Base-by-base conservation (phyloP, 2,797 vertebrate genomes). In the Clarias laeviceps region DNA sequence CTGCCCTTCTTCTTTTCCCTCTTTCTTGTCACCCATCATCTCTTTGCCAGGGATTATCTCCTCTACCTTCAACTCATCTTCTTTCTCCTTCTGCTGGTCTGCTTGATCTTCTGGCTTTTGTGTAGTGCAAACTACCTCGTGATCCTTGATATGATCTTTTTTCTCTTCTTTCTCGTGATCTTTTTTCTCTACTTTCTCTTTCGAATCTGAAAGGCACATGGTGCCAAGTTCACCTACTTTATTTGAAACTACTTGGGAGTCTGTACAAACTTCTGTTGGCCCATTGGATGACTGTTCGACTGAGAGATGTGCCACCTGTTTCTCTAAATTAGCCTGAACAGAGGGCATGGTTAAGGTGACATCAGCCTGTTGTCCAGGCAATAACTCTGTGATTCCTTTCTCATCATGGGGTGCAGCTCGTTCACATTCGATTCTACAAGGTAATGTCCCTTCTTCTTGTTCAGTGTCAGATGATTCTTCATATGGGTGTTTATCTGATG, bases 341-440 rank as follows among this genome's bases (percentile, higher is more conserved):
- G 91, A 87, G 83, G 90, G 88, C 57, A 85, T 78, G 83, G 70
- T 73, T 85, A 90, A 89, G 64, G 88, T 59, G 69, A 87, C 82
- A 70, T 88, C 85, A 17, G 84, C 86, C 20, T 90, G 82, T 37
- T 87, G 85, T 6, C 93, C 93, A 40, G 86, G 65, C 34, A 89
- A 77, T 34, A 82, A 77, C 62, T 12, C 82, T 65, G 83, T 70
- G 62, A 89, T 87, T 78, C 82, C 86, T 82, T 90, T 92, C 80
- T 93, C 89, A 72, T 80, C 90, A 56, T 87, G 65, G n/a, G 87
- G 66, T 88, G 90, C 76, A 82, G 89, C 89, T 91, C 88, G 91
- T 89, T 91, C 90, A 92, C 95, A 96, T 89, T 95, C 96, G 89
- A 93, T 92, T 87, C 68, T 94, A 90, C 94, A 90, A 0, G 94